Evolutionary conservation across 2,888 invertebrate species (phyloP).

Genomic region (Deroplatys truncata): DNA sequence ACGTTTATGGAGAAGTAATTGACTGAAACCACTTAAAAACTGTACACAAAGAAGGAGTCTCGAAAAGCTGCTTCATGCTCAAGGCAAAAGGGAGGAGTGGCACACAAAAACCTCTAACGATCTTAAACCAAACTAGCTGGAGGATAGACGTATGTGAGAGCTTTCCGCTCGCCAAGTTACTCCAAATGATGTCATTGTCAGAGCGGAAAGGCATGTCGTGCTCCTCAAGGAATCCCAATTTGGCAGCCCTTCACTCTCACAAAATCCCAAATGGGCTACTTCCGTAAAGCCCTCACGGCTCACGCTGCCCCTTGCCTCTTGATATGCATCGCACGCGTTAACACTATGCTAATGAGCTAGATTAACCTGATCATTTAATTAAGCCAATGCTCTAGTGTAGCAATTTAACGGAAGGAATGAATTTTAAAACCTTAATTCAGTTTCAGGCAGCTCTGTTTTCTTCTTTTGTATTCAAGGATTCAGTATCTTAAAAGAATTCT

Average conservation of each 20-base stretch:
- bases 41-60: no score
- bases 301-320: not conserved
- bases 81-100: not conserved
- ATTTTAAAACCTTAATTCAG: no score
- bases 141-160: not conserved
- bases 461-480: no score
- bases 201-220: not conserved
- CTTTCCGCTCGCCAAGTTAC: not conserved
- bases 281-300: not conserved
- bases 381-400: no score
- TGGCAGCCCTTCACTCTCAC: not conserved
- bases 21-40: no score
- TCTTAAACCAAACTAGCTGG: not conserved
- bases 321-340: not conserved
- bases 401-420: no score
- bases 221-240: not conserved
- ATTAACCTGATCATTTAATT: no score
- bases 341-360: not conserved
- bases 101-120: not conserved
- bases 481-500: no score
- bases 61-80: not conserved
- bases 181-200: not conserved
- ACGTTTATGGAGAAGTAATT: no score
- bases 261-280: not conserved
- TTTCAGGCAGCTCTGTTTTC: no score